Percentiles rank a stretch among this genome's conserved stretches.
Conservation (phyloP, 2,797 vertebrate species). For the Allobates femoralis region DNA sequence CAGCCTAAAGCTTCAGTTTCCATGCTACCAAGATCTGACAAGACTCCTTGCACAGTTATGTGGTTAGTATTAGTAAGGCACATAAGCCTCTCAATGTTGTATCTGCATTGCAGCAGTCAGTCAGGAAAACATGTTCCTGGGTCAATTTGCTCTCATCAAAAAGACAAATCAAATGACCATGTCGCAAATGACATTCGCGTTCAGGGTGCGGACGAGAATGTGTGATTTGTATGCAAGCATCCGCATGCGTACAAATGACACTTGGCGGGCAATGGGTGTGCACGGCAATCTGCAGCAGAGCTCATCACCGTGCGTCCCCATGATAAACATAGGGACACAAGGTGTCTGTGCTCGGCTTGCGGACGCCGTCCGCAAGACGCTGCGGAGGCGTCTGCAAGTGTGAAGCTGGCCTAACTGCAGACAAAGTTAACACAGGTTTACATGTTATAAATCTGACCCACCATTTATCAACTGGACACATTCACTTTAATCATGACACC, state of each 20-base stretch:
- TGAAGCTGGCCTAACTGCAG: too few relatives aligned
- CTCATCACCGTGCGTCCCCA: too few relatives aligned
- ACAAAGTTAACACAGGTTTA: neutral
- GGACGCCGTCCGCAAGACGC: too few relatives aligned
- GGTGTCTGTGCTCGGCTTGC: too few relatives aligned
- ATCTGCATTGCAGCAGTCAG: neutral
- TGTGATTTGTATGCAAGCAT: too few relatives aligned
- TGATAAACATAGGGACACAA: too few relatives aligned
- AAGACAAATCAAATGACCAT: neutral
- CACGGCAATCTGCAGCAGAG: too few relatives aligned
- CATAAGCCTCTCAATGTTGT: neutral
- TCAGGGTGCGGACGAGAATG: too few relatives aligned
- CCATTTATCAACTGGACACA: neutral
- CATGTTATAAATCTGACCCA: neutral
- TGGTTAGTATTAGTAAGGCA: slow-evolving; percentile 12
- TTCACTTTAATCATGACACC: neutral
- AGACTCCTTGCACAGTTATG: neutral
- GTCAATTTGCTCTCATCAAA: neutral
- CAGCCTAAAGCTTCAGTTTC: neutral
- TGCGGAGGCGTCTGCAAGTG: too few relatives aligned
- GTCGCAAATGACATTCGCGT: too few relatives aligned
- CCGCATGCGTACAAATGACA: too few relatives aligned
- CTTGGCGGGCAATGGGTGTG: too few relatives aligned
- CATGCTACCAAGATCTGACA: neutral
- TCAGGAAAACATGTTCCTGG: neutral